Conservation (phyloP, 2,888 invertebrate species). For the Cetonia aurata region DNA sequence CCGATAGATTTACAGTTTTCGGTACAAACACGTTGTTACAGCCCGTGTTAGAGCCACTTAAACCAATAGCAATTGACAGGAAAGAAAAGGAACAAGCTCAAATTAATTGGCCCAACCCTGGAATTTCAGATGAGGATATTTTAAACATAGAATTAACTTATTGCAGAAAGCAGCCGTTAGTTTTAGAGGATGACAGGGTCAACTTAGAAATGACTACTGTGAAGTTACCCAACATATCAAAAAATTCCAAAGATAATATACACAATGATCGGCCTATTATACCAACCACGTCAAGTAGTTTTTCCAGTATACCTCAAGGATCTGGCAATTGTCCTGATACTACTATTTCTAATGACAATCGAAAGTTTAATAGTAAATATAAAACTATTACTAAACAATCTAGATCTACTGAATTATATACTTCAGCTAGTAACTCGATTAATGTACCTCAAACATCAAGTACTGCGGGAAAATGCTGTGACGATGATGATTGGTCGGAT, state of each 20-base stretch:
- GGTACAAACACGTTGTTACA: constrained; percentile 15
- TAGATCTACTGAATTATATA: neutral
- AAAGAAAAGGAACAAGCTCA: constrained; percentile 54
- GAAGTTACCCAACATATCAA: neutral
- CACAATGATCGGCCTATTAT: neutral
- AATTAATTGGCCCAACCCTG: constrained; percentile 76
- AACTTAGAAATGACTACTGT: neutral
- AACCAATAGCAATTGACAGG: constrained; percentile 50
- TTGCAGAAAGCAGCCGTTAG: constrained; percentile 25
- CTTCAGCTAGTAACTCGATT: neutral
- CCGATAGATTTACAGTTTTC: constrained; percentile 13
- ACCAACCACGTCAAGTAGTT: neutral
- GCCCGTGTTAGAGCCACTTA: constrained; percentile 54
- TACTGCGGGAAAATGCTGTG: constrained; percentile 15
- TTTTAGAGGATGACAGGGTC: neutral
- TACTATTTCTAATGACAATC: constrained; percentile 22
- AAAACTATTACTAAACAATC: neutral
- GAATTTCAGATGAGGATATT: constrained; percentile 65
- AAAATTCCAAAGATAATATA: neutral
- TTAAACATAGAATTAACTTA: constrained; percentile 61
- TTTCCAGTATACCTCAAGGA: neutral
- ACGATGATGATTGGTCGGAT: constrained; percentile 73
- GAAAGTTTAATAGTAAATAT: neutral
- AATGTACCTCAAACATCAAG: neutral
- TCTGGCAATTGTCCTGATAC: neutral